These are phyloP conservation scores for Cygnus olor DNA, from an alignment of 2,797 vertebrate species.

Conservation along the genomic window DNA sequence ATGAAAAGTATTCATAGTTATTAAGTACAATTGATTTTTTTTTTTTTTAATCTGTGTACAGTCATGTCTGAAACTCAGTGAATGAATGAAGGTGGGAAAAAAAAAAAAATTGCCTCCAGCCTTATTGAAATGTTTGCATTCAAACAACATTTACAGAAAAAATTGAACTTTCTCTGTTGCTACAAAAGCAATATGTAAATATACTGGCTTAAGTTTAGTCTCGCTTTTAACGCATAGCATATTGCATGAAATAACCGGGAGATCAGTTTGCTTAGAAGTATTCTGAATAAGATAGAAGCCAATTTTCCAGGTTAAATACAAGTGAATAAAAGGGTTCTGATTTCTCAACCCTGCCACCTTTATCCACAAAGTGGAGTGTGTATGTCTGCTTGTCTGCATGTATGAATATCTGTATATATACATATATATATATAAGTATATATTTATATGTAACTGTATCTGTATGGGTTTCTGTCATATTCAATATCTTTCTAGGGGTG, in stretches of 20 bases:
- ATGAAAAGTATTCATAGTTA: neutral
- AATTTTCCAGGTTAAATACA: neutral
- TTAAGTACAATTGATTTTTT: neutral
- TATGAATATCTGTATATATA: neutral
- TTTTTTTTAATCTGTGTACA: neutral
- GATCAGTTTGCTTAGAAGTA: neutral
- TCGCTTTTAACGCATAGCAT: accelerated
- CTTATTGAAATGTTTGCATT: neutral
- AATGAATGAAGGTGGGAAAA: neutral
- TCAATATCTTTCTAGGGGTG: neutral
- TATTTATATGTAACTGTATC: neutral
- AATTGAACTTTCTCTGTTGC: neutral
- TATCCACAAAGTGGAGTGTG: neutral
- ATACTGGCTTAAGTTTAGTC: neutral
- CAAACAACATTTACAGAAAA: neutral
- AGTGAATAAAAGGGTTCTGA: neutral
- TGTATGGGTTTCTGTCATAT: neutral
- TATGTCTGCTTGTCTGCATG: neutral
- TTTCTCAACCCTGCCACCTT: neutral
- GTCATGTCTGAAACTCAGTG: neutral
- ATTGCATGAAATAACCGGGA: conserved; percentile 7
- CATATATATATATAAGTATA: neutral
- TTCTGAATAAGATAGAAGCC: neutral
- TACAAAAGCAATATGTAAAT: neutral
- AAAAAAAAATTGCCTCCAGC: neutral